Conservation (phyloP, 53 echinoderm and acorn worm species). For the Paracentrotus lividus region DNA sequence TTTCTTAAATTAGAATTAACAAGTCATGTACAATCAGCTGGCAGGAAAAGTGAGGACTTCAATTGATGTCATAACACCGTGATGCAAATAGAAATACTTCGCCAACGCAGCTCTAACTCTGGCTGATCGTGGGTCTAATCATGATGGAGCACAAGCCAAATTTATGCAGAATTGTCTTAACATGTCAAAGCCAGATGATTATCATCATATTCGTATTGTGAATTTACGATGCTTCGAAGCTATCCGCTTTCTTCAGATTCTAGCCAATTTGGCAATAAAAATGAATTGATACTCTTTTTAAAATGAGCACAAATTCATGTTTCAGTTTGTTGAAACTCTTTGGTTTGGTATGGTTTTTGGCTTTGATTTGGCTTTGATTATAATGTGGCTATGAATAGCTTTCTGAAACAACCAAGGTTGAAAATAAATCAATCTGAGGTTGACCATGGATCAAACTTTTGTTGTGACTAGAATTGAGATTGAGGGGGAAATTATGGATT, state of each 20-base stretch:
- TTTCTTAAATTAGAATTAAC: constrained; percentile 54
- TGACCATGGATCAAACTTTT: not conserved
- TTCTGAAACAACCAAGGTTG: not conserved
- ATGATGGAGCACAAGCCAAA: not conserved
- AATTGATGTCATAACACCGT: constrained; percentile 36
- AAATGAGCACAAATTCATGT: not conserved
- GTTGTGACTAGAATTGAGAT: not conserved
- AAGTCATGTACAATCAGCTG: constrained; percentile 36
- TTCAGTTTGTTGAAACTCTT: not conserved
- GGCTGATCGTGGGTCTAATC: not conserved
- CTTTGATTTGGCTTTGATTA: no score
- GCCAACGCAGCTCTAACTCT: not conserved
- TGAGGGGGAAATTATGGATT: no score
- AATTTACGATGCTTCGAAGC: not conserved
- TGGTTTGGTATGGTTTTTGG: not conserved
- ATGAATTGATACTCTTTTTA: not conserved
- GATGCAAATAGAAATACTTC: constrained; percentile 28
- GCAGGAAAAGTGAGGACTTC: constrained; percentile 21
- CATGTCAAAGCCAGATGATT: constrained; percentile 2
- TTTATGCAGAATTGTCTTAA: not conserved
- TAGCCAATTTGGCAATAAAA: not conserved
- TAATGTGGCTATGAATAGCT: not conserved
- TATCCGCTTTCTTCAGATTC: not conserved
- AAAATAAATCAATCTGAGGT: not conserved
- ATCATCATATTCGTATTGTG: not conserved